Conservation (phyloP, 2,113 vertebrate genomes). For the Echinops telfairi region DNA sequence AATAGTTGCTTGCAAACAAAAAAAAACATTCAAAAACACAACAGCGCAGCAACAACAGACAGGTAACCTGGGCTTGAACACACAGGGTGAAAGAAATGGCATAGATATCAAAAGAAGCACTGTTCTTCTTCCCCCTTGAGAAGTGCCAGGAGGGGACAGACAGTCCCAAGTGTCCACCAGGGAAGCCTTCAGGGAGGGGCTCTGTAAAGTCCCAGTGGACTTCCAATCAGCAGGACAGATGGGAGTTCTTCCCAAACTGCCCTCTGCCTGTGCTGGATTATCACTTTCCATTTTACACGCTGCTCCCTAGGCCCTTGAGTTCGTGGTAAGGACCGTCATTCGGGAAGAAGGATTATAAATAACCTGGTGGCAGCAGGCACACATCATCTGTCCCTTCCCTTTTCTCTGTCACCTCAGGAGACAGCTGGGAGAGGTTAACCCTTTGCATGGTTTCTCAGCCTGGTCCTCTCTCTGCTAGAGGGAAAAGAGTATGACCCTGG, state of each 20-base stretch:
- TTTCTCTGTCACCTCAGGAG: background rate
- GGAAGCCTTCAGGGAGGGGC: too few relatives aligned
- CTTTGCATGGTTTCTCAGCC: background rate
- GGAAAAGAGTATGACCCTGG: background rate
- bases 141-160: fast-evolving
- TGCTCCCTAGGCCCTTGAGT: background rate
- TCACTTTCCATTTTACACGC: background rate
- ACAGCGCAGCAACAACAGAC: background rate
- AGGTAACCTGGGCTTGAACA: background rate
- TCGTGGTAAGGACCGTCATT: fast-evolving
- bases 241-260: fast-evolving
- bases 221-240: background rate
- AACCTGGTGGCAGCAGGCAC: slow-evolving; percentile 22
- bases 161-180: fast-evolving
- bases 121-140: background rate
- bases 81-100: too few relatives aligned
- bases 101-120: too few relatives aligned
- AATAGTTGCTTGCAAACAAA: background rate
- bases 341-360: background rate
- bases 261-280: fast-evolving
- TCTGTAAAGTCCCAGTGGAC: background rate
- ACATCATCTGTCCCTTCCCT: background rate
- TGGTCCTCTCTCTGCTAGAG: background rate
- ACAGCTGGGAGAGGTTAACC: background rate
- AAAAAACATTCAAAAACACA: too few relatives aligned